phyloP scores from a whole-genome alignment of 2,113 vertebrate genomes.

The Mobula birostris region DNA sequence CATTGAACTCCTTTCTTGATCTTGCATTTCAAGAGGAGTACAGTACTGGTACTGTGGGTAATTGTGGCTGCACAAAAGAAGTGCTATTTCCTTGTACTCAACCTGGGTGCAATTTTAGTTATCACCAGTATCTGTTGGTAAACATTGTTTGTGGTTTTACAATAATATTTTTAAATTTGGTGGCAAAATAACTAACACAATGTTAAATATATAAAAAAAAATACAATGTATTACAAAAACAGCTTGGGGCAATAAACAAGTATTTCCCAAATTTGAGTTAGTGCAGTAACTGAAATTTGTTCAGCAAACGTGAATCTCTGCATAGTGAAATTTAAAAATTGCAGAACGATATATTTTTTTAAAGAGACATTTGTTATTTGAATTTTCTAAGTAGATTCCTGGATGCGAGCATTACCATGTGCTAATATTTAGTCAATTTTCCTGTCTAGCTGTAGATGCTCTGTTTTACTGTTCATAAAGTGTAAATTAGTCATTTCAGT shows the following conservation, averaged over 20 bases:
- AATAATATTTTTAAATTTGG: constrained; percentile 19
- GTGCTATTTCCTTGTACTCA: neutral
- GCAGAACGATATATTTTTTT: neutral
- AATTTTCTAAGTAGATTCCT: constrained; percentile 23
- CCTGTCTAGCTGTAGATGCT: constrained; percentile 13
- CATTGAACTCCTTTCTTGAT: neutral
- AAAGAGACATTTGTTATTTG: constrained; percentile 26
- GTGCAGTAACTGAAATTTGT: constrained; percentile 25
- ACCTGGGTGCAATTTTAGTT: neutral
- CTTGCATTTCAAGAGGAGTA: neutral
- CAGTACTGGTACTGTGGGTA: neutral
- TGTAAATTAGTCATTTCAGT: constrained; percentile 24
- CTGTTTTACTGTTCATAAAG: constrained; percentile 17
- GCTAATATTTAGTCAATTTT: constrained; percentile 28
- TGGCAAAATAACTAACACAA: neutral
- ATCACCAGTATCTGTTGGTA: constrained; percentile 11
- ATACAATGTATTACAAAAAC: neutral
- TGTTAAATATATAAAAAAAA: too few relatives aligned
- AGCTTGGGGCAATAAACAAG: neutral
- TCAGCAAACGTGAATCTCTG: constrained; percentile 27
- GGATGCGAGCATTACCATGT: constrained; percentile 21
- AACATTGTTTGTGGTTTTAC: neutral
- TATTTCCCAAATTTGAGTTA: neutral
- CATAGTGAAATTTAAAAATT: neutral
- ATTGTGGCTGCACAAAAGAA: neutral